Evolutionary conservation across 2,888 invertebrate species (phyloP).

Genomic region (Mactromeris polynyma): DNA sequence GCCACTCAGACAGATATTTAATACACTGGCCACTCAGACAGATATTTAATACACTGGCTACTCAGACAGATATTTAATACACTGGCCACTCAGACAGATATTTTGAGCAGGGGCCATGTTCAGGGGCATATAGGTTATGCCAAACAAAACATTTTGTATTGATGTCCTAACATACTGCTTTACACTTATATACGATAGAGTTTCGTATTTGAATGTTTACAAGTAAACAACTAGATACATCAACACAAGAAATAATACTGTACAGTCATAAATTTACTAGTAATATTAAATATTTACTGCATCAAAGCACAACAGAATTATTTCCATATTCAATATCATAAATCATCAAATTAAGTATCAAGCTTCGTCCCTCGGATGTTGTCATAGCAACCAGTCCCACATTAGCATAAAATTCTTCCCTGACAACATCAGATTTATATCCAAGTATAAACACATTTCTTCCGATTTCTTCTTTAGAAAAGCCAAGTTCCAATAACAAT

Average conservation of each 20-base stretch:
- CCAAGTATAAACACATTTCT: conserved; percentile 28
- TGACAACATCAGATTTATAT: neutral
- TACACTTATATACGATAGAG: too few relatives aligned
- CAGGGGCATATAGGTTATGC: too few relatives aligned
- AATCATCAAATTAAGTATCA: conserved; percentile 14
- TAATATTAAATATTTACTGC: neutral
- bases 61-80: too few relatives aligned
- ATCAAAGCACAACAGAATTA: neutral
- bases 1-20: too few relatives aligned
- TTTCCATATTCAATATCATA: conserved; percentile 27
- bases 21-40: too few relatives aligned
- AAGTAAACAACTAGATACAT: too few relatives aligned
- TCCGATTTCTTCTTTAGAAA: conserved; percentile 19
- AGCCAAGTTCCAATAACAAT: neutral
- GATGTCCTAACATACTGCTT: too few relatives aligned
- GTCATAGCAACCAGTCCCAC: neutral
- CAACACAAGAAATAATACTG: neutral
- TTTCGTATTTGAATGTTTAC: too few relatives aligned
- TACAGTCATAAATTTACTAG: neutral
- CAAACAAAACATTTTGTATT: too few relatives aligned
- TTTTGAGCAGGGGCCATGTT: too few relatives aligned
- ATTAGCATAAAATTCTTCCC: neutral
- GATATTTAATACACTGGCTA: too few relatives aligned
- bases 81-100: too few relatives aligned
- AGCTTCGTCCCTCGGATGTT: neutral